Base-by-base conservation (phyloP, 2,888 invertebrate genomes). In the Antheraea yamamai region DNA sequence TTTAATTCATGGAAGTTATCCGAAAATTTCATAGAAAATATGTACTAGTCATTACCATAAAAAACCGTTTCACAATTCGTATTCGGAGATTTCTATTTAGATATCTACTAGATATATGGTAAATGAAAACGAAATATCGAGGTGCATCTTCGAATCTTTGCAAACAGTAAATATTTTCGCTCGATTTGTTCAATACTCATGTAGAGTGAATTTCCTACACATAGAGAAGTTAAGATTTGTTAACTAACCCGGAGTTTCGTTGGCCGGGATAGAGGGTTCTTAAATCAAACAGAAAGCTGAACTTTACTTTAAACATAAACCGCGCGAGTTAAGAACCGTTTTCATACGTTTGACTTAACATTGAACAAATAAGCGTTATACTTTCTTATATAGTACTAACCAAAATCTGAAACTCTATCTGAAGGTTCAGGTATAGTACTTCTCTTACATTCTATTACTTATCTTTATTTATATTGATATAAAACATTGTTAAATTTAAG, bases 221-320 rank as follows among this genome's bases (percentile, higher is more conserved):
- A 75, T 76, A 75, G 75, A 75, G 68, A 78, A 76, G 76, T 79
- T 81, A 79, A 80, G 79, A 83, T 84, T 84, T 82, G 81, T 79
- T 83, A 83, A 83, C 81, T 79, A 81, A 80, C 82, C 76, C 74
- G 72, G 68, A 76, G 72, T 72, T 72, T 58, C 64, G 39, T 26
- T 30, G 72, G 26, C 55, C 35, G 55, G 26, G 78, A 74, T 76
- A 76, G 47, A 47, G 79, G 78, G 83, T 84, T 85, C 85, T 83
- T 84, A 88, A 86, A 86, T 87, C 84, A 86, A 86, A 86, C 81
- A 82, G 80, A 77, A 82, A 79, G 78, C 76, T 77, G 80, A 87
- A 87, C 82, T 87, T 87, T 84, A 81, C 81, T 83, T 81, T 74
- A 75, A 79, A 80, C 80, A 76, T 76, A 78, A 82, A 82, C 81